Base-by-base conservation (phyloP, 2,888 invertebrate species). In the Plutella xylostella region DNA sequence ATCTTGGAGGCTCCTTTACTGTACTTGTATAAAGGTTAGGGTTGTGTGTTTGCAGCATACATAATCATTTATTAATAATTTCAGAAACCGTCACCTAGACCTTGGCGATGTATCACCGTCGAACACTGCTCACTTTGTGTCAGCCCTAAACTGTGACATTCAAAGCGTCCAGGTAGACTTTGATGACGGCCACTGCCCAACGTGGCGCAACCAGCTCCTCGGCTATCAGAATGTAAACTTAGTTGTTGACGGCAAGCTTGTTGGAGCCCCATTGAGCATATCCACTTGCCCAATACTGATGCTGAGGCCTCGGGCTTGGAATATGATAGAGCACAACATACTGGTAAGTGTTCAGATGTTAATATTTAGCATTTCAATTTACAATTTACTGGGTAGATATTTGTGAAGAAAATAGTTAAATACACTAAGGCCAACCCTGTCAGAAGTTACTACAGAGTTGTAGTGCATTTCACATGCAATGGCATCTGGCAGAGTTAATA, bases 101-200 rank as follows among this genome's bases (percentile, higher is more conserved):
- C 72, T 89, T 49, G 89, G 90, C 7, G 89, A 90, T 63, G 88
- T 89, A 0, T 87, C 87, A 20, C 86, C 89, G n/a, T 76, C 87
- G 19, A 85, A 88, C 58, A 72, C 80, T 1, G 72, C 77, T 12
- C 88, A 87, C 58, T 87, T 89, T 57, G 68, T 77, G 1, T 71
- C 77, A 7, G 86, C 88, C 1, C 65, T 89, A 0, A 79, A 77
- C 47, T 68, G 84, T 33, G 76, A 86, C 50, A 86, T 87, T 0
- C 86, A 88, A 62, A 88, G 88, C 4, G 76, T 89, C 19, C 88
- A 89, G 63, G 88, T 86, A 4, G 90, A 90, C 60, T 89, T 89
- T 69, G 90, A 90, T 52, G 91, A 91, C 72, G 90, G 90, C 0
- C 90, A 90, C 61, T 90, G 90, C 50, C 91, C 91, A 0, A 89